Evolutionary conservation across 1,140 invertebrate genomes (phyloP).

Genomic region (Ptiloglossa arizonensis): DNA sequence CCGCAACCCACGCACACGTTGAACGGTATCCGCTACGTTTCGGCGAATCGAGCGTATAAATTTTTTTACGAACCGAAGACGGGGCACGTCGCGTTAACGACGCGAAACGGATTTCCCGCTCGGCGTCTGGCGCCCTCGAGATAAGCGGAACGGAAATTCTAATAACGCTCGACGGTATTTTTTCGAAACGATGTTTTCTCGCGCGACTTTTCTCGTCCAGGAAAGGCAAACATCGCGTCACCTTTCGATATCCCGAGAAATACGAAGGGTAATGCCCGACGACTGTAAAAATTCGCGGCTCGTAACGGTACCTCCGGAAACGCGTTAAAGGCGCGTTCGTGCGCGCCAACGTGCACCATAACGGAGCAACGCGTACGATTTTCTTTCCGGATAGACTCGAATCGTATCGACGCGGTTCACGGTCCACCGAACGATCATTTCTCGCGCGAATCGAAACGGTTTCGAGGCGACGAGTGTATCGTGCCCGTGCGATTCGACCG

Average conservation of each 20-base stretch:
- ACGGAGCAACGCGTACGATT: neutral
- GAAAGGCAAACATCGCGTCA: constrained; percentile 16
- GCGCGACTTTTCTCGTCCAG: neutral
- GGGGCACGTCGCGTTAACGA: constrained; percentile 9
- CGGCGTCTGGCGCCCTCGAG: neutral
- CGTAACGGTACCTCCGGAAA: constrained; percentile 32
- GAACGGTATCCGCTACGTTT: neutral
- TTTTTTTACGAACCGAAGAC: neutral
- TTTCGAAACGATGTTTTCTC: neutral
- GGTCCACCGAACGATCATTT: too few relatives aligned
- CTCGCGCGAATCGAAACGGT: too few relatives aligned
- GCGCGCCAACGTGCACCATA: neutral
- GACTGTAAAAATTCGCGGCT: constrained; percentile 40
- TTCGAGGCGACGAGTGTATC: too few relatives aligned
- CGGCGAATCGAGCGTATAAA: constrained; percentile 2
- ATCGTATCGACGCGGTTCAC: too few relatives aligned
- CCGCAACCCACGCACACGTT: neutral
- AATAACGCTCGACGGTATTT: neutral
- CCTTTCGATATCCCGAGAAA: constrained; percentile 14
- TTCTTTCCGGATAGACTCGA: neutral
- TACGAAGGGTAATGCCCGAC: neutral
- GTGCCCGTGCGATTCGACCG: too few relatives aligned
- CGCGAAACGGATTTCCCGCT: neutral
- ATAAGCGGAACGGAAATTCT: constrained; percentile 4
- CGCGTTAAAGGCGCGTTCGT: constrained; percentile 13